Evolutionary conservation across 1,140 invertebrate species (phyloP), one percentile per base, ranked within the genome.

Genomic region (Aricia agestis): DNA sequence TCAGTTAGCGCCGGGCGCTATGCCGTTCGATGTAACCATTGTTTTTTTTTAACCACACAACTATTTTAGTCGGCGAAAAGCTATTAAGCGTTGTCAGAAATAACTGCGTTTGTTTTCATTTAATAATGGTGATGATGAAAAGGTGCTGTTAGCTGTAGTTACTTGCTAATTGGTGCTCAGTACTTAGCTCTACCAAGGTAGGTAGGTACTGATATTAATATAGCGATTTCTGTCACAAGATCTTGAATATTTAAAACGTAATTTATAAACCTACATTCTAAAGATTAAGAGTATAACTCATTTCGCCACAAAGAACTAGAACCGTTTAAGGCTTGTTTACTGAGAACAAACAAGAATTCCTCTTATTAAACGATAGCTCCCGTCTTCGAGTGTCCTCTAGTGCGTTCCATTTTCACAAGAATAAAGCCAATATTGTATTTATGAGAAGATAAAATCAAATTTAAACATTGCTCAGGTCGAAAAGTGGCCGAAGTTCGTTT

Each of bases 401-500:
- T 25, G 67, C 67, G 67, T 59, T 36, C 75, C 71, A 72, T 73
- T 52, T 52, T 52, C 71, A 36, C 42, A 71, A 67, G 67, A 67
- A 78, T 31, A 31, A 58, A 61, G 45, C 67, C 15, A 59, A 10
- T 31, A 31, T 32, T 57, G 57, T 69, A 69, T 69, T 59, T 25
- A 69, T 69, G 58, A 57, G 58, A 68, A 69, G 67, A 69, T 77
- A 72, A 81, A 82, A 82, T 78, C 76, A 82, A 76, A 81, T 82
- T 84, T 80, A 82, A 84, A 84, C 80, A 83, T 79, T 79, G 72
- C 67, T 76, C 73, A 69, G 72, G 67, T 41, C 69, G 68, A 79
- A 84, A 86, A 86, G 80, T 81, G 81, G 74, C 71, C 76, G 70
- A 70, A 77, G 77, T 67, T 78, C 72, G 36, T 58, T 72, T 67